Evolutionary conservation across 1,140 invertebrate species (phyloP), one percentile per base, ranked within the genome.

Genomic region (Popillia japonica): DNA sequence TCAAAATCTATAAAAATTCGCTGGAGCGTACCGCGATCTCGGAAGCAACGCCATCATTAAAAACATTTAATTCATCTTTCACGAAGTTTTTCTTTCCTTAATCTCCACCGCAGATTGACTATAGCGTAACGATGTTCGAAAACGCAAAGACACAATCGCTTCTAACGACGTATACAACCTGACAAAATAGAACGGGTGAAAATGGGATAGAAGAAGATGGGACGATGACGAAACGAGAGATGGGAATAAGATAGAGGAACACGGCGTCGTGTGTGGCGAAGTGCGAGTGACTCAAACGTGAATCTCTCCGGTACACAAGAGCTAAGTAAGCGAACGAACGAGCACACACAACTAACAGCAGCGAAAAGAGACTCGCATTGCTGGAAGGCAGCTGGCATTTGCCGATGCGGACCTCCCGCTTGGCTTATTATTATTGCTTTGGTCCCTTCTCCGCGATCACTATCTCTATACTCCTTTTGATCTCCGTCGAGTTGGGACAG

Each of bases 321-420:
- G 14, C n/a, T 17, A 68, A 11, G 61, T 55, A 55, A 55, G 48
- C 48, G 17, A 55, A n/a, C 48, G 48, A 55, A 55, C 48, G 11
- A 55, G 48, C 11, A 55, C 27, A 34, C 27, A 34, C 27, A 34
- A 34, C 27, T 34, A 34, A 55, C 48, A 17, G 48, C 48, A 55
- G 48, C 48, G 48, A 55, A 68, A 68, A 68, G 27, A 34, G 61
- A 23, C 61, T 68, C 61, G 22, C 22, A 34, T 68, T 22, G 61
- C 61, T 22, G 20, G 22, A 34, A 22, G 61, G 61, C 61, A 68
- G 61, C 61, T 68, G 61, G 61, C 61, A 34, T 34, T 68, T 34
- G 61, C 61, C 20, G 20, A 68, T 55, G 61, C 61, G 61, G 61
- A 68, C 61, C 61, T 68, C 61, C 61, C 61, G 61, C 61, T 68